These are phyloP conservation scores for Poecilia gillii DNA, from an alignment of 2,797 vertebrate species.

Conservation along the genomic window DNA sequence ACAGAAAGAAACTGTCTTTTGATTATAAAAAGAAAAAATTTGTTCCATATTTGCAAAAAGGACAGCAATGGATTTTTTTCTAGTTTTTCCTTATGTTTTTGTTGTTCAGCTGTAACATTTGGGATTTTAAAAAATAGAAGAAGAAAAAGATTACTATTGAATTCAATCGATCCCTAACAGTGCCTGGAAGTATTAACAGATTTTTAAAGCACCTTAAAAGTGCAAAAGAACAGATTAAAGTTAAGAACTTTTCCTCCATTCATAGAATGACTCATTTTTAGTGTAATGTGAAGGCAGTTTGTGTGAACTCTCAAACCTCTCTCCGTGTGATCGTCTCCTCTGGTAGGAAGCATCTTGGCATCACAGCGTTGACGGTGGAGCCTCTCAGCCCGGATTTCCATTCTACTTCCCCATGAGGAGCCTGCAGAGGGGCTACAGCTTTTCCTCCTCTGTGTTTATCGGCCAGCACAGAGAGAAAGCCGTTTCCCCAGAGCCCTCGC, in stretches of 20 bases:
- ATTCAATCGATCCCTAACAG: not conserved
- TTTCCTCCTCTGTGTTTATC: conserved; percentile 86
- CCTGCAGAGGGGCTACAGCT: conserved; percentile 81
- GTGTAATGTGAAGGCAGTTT: not conserved
- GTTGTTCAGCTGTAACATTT: not conserved
- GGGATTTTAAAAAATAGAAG: not conserved
- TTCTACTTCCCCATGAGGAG: conserved; percentile 88
- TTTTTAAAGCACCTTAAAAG: not conserved
- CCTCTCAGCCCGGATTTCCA: conserved; percentile 85
- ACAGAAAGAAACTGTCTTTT: not conserved
- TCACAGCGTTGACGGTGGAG: conserved; percentile 82
- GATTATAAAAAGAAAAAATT: not conserved
- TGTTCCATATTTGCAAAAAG: not conserved
- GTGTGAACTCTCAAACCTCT: not conserved
- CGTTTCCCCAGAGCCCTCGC: conserved; percentile 83
- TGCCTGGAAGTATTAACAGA: not conserved
- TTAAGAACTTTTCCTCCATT: not conserved
- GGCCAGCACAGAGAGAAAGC: conserved; percentile 84
- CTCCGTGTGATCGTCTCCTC: not conserved
- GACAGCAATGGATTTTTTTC: not conserved
- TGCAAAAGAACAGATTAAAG: not conserved
- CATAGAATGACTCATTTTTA: not conserved
- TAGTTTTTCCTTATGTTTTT: not conserved
- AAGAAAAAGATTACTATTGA: not conserved
- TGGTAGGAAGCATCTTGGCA: conserved; percentile 84